phyloP scores from a whole-genome alignment of 2,888 invertebrate genomes.

The Eristalis arbustorum region DNA sequence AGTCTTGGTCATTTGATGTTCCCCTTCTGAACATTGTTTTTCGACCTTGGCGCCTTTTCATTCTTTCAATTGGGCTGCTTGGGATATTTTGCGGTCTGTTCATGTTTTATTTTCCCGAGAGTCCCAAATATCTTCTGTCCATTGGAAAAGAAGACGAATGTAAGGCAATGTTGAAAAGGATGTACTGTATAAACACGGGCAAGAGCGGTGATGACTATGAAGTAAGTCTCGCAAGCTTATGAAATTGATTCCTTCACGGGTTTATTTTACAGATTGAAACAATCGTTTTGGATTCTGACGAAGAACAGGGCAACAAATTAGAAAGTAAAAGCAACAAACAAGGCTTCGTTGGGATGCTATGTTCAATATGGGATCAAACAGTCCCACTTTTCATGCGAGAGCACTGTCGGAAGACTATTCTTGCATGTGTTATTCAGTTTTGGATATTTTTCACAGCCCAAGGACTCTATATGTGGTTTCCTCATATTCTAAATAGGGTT shows the following conservation, averaged over 20 bases:
- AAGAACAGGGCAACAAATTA: neutral
- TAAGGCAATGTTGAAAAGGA: constrained; percentile 72
- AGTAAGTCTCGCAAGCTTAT: constrained; percentile 29
- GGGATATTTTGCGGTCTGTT: constrained; percentile 74
- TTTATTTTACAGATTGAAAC: constrained; percentile 1
- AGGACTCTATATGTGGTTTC: constrained; percentile 78
- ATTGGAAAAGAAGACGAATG: constrained; percentile 74
- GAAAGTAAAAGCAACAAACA: neutral
- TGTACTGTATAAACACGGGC: constrained; percentile 73
- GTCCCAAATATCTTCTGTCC: constrained; percentile 76
- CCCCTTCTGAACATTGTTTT: constrained; percentile 73
- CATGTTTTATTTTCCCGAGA: constrained; percentile 76
- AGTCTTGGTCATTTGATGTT: constrained; percentile 74
- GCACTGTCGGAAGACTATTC: constrained; percentile 73
- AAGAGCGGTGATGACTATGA: constrained; percentile 44
- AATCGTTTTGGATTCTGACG: constrained; percentile 13
- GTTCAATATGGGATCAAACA: constrained; percentile 77
- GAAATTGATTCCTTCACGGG: neutral
- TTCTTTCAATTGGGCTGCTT: constrained; percentile 75
- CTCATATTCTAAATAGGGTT: constrained; percentile 76
- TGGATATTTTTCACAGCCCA: constrained; percentile 75
- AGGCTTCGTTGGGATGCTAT: constrained; percentile 32
- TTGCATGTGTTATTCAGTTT: constrained; percentile 76
- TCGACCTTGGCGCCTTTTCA: constrained; percentile 77
- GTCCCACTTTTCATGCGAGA: constrained; percentile 75